These are phyloP conservation scores for Tricholaema leucomelas DNA, from an alignment of 2,113 vertebrate genomes.

Conservation along the genomic window DNA sequence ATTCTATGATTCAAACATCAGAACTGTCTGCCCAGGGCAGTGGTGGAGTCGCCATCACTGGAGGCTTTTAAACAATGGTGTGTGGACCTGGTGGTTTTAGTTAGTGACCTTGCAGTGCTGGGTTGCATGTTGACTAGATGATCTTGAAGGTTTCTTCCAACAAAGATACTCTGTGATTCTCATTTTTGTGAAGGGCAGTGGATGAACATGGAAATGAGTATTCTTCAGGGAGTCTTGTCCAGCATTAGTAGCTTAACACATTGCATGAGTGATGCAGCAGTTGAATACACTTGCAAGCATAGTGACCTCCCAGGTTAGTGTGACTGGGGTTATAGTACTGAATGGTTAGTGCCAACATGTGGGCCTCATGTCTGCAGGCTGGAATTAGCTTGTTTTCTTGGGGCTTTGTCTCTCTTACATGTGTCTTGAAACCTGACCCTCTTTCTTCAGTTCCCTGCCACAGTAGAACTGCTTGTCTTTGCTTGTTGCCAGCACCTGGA, in stretches of 20 bases:
- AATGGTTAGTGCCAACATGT: fast-evolving
- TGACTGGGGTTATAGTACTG: background rate
- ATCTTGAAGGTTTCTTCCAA: no score
- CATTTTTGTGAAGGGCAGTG: background rate
- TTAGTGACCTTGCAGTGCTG: no score
- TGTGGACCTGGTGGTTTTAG: no score
- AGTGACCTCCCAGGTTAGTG: background rate
- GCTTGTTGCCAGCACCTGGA: background rate
- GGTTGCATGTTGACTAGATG: no score
- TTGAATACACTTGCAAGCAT: background rate
- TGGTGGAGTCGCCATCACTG: no score
- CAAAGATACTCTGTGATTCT: background rate
- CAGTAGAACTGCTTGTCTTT: background rate
- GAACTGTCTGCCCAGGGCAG: no score
- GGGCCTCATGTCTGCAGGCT: background rate
- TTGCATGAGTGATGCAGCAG: background rate
- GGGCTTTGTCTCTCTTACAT: background rate
- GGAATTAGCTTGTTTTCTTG: background rate
- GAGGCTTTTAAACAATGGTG: no score
- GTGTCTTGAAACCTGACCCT: background rate
- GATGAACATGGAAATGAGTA: background rate
- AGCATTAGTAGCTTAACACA: fast-evolving
- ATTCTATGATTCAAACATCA: no score
- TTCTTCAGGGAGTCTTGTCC: background rate
- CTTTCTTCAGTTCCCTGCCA: background rate